phyloP scores from a whole-genome alignment of 2,888 invertebrate genomes.

The Bembecia ichneumoniformis region DNA sequence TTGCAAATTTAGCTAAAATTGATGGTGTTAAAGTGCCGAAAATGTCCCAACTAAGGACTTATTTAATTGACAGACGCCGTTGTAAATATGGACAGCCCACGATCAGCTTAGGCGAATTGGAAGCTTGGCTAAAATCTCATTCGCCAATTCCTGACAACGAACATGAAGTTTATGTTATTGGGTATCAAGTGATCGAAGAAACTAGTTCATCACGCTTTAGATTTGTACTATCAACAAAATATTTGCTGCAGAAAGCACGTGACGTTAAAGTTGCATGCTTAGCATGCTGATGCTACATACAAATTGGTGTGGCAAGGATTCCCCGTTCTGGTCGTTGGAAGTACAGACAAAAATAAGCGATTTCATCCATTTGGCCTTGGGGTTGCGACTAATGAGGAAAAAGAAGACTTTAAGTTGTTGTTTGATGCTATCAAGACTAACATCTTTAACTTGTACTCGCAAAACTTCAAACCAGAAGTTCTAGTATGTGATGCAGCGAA shows the following conservation, averaged over 20 bases:
- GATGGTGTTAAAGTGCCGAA: slow-evolving; percentile 8
- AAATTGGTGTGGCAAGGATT: slow-evolving; percentile 20
- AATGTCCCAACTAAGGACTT: slow-evolving; percentile 9
- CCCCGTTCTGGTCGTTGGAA: slow-evolving; percentile 16
- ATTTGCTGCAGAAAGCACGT: slow-evolving; percentile 8
- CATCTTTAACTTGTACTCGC: slow-evolving; percentile 10
- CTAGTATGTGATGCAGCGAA: slow-evolving; percentile 15
- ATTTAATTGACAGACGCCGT: slow-evolving; percentile 9
- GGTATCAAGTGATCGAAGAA: slow-evolving; percentile 1
- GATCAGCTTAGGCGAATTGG: slow-evolving; percentile 12
- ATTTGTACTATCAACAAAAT: slow-evolving; percentile 14
- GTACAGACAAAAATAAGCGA: slow-evolving; percentile 13
- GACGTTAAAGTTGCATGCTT: slow-evolving; percentile 3
- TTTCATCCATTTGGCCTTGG: slow-evolving; percentile 16
- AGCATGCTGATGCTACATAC: slow-evolving; percentile 18
- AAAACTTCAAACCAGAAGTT: slow-evolving; percentile 10
- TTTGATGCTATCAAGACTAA: slow-evolving; percentile 14
- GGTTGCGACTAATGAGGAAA: slow-evolving; percentile 10
- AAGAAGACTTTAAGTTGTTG: slow-evolving; percentile 14
- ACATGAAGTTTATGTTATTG: slow-evolving; percentile 11
- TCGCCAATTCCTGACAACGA: slow-evolving; percentile 10
- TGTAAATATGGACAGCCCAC: slow-evolving; percentile 10
- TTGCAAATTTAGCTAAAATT: slow-evolving; percentile 7
- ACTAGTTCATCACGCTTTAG: slow-evolving; percentile 4
- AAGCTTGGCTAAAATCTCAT: slow-evolving; percentile 13